These are phyloP conservation scores for Eucera pruinosa DNA, from an alignment of 2,888 invertebrate species.

Conservation along the genomic window DNA sequence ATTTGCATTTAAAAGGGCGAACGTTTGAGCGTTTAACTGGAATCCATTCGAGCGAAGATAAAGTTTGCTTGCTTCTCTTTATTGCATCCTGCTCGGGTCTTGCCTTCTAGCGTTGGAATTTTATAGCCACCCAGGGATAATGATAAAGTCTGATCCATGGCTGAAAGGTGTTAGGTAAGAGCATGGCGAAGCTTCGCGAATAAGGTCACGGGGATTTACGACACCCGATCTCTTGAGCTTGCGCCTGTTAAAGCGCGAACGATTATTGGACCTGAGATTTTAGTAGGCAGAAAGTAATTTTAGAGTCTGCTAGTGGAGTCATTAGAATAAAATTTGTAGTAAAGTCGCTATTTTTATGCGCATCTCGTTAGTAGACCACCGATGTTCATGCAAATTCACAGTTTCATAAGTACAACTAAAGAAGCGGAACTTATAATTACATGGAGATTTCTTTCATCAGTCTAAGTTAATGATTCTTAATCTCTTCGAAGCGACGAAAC, in stretches of 20 bases:
- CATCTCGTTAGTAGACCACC: too few relatives aligned
- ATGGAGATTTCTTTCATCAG: too few relatives aligned
- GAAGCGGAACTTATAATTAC: too few relatives aligned
- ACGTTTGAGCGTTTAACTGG: too few relatives aligned
- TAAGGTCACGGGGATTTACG: slow-evolving; percentile 18
- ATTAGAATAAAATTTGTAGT: neutral
- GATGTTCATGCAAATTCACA: too few relatives aligned
- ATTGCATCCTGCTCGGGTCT: slow-evolving; percentile 3
- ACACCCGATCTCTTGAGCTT: slow-evolving; percentile 10
- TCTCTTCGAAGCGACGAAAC: too few relatives aligned
- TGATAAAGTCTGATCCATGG: slow-evolving; percentile 26
- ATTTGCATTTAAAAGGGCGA: slow-evolving; percentile 20
- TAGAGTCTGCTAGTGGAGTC: neutral
- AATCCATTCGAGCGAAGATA: neutral
- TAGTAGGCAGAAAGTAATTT: neutral
- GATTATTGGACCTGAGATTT: neutral
- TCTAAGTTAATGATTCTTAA: too few relatives aligned
- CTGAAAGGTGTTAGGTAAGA: slow-evolving; percentile 24
- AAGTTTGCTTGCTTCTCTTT: slow-evolving; percentile 15
- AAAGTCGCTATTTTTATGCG: too few relatives aligned
- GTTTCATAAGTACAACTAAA: too few relatives aligned
- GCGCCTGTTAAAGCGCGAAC: slow-evolving; percentile 20
- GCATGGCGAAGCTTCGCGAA: slow-evolving; percentile 12
- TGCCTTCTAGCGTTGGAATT: slow-evolving; percentile 20
- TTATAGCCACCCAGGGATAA: slow-evolving; percentile 25